Conservation (phyloP, 2,113 vertebrate species). For the Caranx melampygus region DNA sequence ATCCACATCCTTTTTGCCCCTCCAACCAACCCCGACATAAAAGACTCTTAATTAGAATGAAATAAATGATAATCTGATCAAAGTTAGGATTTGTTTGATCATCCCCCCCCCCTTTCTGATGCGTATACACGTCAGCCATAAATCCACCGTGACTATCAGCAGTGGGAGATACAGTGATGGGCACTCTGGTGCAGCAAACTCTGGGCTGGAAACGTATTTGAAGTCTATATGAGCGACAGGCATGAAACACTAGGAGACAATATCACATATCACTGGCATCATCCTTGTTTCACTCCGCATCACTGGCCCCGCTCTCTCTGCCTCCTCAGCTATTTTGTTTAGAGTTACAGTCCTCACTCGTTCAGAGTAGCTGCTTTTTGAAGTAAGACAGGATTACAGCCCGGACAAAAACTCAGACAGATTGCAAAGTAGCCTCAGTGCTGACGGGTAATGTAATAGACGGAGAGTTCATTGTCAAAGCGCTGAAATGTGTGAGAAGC, state of each 20-base stretch:
- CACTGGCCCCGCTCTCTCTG: background rate
- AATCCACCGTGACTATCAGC: slow-evolving; percentile 64
- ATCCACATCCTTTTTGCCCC: background rate
- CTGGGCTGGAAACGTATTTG: slow-evolving; percentile 12
- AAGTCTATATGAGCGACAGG: slow-evolving; percentile 41
- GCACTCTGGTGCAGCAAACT: background rate
- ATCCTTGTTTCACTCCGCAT: slow-evolving; percentile 7
- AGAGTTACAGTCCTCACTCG: slow-evolving; percentile 11
- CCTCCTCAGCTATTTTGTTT: slow-evolving; percentile 8
- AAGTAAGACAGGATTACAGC: background rate
- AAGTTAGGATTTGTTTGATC: slow-evolving; percentile 64
- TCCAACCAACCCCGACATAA: background rate
- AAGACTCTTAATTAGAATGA: slow-evolving; percentile 67
- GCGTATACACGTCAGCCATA: background rate
- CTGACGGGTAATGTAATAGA: background rate
- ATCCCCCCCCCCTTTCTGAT: background rate
- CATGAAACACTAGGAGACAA: slow-evolving; percentile 48
- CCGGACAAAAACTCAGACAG: background rate
- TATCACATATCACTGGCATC: slow-evolving; percentile 38
- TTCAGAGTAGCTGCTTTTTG: background rate
- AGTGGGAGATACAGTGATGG: background rate
- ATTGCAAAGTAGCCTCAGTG: background rate
- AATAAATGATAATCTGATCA: slow-evolving; percentile 69
- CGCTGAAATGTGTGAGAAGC: background rate
- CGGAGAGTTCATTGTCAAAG: background rate